A percentile compares a stretch with the other conserved stretches of the same genome.
These are phyloP conservation scores for Sclerurus mexicanus DNA, from an alignment of 2,113 vertebrate genomes.

Conservation along the genomic window DNA sequence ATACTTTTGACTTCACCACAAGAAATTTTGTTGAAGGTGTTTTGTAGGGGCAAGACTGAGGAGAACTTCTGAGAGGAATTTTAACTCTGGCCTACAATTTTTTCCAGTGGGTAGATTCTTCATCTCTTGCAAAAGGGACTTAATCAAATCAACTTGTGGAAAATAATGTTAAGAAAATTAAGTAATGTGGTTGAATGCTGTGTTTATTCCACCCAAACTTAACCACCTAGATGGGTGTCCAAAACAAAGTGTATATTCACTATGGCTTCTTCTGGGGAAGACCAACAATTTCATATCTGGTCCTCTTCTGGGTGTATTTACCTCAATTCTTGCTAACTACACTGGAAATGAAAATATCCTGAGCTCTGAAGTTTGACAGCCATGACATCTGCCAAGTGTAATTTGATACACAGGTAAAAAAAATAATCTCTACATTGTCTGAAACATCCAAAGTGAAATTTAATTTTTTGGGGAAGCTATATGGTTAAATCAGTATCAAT, in stretches of 20 bases:
- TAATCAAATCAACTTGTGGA: not conserved
- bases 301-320: not conserved
- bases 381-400: not conserved
- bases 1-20: not conserved
- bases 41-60: not conserved
- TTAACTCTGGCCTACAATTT: not conserved
- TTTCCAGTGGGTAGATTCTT: not conserved
- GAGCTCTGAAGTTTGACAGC: not conserved
- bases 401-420: not conserved
- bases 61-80: not conserved
- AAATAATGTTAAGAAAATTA: not conserved
- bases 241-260: not conserved
- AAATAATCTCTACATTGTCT: not conserved
- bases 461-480: fast-evolving
- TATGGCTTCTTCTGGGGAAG: not conserved
- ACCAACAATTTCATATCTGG: not conserved
- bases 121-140: not conserved
- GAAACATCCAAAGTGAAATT: not conserved
- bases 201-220: not conserved
- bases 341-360: not conserved
- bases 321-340: not conserved
- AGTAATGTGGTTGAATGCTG: not conserved
- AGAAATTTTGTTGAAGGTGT: not conserved
- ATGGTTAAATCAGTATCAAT: not conserved
- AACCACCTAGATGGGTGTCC: not conserved